Evolutionary conservation across 2,113 vertebrate species (phyloP), one percentile per base, ranked within the genome.

Genomic region (Prionailurus viverrinus): DNA sequence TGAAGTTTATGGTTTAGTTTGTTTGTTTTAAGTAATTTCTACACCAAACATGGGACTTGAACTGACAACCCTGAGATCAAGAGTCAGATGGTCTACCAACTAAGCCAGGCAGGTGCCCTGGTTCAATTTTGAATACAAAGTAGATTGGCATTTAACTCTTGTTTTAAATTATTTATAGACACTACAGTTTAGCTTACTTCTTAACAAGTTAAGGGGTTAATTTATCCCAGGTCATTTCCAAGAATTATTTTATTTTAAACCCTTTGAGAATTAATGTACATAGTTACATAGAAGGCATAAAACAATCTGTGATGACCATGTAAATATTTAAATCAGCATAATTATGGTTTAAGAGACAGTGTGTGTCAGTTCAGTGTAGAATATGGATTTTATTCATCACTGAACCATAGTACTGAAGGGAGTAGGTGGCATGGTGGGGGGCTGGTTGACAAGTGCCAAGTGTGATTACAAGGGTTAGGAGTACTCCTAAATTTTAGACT

Each of bases 231-330:
- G 29, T 74, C 58, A 91, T 19, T 84, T 68, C 76, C 11, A 89
- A 76, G 23, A 89, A n/a, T 63, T 61, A 31, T 94, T 96, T 71
- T 80, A 61, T 96, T 87, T 97, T 94, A 95, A 82, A 85, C 51
- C 48, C 14, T 94, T 86, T 92, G 41, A 96, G 51, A 82, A 7
- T 92, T 95, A 91, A 51, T 11, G 9, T 81, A 16, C 2, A 29
- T 81, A 86, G 48, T 81, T 94, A 65, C 3, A 53, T 92, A 10
- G 58, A 78, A 74, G 39, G 36, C 19, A 58, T 92, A 41, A 90
- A 86, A 82, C 74, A 68, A 51, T 79, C n/a, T 94, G 12, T 96
- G 58, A 90, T 87, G 58, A 82, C 55, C 23, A 69, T 71, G 23
- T 66, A 78, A 63, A 33, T 86, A 85, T 69, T 94, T 68, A 69